Evolutionary conservation across 2,888 invertebrate species (phyloP).

Genomic region (Drosophila recens): DNA sequence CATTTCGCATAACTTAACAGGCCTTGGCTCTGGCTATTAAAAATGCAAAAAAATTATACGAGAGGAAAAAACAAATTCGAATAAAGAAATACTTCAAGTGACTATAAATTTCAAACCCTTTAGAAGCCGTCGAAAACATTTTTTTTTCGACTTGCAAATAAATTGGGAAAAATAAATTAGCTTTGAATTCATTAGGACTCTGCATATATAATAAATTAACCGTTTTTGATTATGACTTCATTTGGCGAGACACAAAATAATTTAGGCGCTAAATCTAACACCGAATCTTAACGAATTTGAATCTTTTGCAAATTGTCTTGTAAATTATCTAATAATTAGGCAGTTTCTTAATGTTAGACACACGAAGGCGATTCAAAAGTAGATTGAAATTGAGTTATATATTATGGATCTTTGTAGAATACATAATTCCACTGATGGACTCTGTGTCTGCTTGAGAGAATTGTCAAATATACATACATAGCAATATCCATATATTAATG

Average conservation of each 20-base stretch:
- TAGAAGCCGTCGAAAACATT: slow-evolving; percentile 24
- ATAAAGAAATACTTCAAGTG: slow-evolving; percentile 27
- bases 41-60: slow-evolving; percentile 61
- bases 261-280: slow-evolving; percentile 27
- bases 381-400: slow-evolving; percentile 63
- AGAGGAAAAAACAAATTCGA: slow-evolving; percentile 16
- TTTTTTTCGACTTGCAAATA: slow-evolving; percentile 18
- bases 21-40: slow-evolving; percentile 40
- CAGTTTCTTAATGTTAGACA: slow-evolving; percentile 53
- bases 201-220: slow-evolving; percentile 55
- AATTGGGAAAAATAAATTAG: slow-evolving; percentile 57
- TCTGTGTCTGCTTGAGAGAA: slow-evolving; percentile 12
- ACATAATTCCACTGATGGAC: slow-evolving; percentile 16
- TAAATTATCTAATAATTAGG: slow-evolving; percentile 68
- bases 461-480: neutral
- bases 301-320: slow-evolving; percentile 57
- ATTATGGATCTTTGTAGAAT: slow-evolving; percentile 45
- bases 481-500: neutral
- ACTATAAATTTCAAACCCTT: slow-evolving; percentile 50
- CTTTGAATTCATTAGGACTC: slow-evolving; percentile 54
- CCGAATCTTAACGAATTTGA: slow-evolving; percentile 43
- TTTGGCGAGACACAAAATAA: slow-evolving; percentile 37
- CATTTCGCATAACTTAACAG: slow-evolving; percentile 72
- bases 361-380: slow-evolving; percentile 41
- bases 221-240: slow-evolving; percentile 69